These are phyloP conservation scores for Mormoops blainvillei DNA, from an alignment of 2,113 vertebrate genomes.

Conservation along the genomic window DNA sequence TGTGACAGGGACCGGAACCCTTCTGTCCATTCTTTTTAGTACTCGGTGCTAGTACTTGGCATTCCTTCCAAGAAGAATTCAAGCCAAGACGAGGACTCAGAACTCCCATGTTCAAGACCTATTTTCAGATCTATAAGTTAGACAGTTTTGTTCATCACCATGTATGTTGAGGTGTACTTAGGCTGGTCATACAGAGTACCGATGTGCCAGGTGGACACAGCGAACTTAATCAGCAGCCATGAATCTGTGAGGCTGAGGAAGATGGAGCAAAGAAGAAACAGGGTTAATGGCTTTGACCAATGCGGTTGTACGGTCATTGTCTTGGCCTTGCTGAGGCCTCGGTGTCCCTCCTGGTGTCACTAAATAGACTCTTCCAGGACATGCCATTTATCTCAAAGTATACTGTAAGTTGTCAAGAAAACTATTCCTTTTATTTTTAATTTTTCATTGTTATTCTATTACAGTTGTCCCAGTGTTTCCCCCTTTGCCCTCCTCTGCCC, in stretches of 20 bases:
- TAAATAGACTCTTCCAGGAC: background rate
- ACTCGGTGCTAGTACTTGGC: background rate
- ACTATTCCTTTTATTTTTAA: background rate
- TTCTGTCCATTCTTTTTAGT: background rate
- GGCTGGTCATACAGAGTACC: background rate
- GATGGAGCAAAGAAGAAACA: background rate
- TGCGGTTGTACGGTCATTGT: background rate
- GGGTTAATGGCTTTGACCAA: background rate
- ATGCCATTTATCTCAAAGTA: background rate
- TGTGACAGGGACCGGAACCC: background rate
- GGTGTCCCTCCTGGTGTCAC: background rate
- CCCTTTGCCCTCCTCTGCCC: no score
- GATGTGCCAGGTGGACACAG: background rate
- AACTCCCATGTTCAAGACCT: background rate
- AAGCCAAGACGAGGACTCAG: background rate
- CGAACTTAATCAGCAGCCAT: background rate
- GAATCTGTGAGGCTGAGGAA: background rate
- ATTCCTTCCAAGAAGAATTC: background rate
- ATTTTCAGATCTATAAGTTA: background rate
- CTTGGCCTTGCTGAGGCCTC: background rate
- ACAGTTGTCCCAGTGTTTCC: no score
- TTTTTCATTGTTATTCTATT: no score
- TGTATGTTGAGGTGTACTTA: background rate
- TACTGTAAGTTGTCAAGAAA: background rate
- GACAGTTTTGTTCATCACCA: background rate